Conservation (phyloP, 2,888 invertebrate species). For the Actias luna region DNA sequence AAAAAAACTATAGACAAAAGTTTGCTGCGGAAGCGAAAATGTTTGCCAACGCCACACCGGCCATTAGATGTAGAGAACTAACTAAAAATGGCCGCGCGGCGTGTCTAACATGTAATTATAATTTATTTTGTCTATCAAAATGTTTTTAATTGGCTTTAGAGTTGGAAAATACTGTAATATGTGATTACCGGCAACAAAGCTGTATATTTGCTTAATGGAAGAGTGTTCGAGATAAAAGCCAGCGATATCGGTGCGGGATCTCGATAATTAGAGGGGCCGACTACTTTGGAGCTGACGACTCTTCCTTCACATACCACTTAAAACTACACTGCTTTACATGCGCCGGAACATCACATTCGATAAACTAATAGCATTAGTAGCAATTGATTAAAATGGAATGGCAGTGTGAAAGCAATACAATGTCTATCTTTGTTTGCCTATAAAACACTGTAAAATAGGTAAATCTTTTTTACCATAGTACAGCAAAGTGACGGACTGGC, state of each 20-base stretch:
- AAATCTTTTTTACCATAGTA: too few species aligned
- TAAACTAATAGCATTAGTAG: slow-evolving; percentile 16
- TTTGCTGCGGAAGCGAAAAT: slow-evolving; percentile 60
- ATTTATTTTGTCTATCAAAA: slow-evolving; percentile 78
- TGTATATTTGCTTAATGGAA: slow-evolving; percentile 82
- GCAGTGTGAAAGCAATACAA: background rate
- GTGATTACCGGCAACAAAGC: slow-evolving; percentile 72
- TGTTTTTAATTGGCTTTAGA: slow-evolving; percentile 77
- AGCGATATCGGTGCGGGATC: slow-evolving; percentile 72
- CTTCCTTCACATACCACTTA: slow-evolving; percentile 74
- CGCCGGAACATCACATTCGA: slow-evolving; percentile 18
- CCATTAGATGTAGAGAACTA: slow-evolving; percentile 57
- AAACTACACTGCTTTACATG: slow-evolving; percentile 61
- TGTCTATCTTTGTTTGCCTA: too few species aligned
- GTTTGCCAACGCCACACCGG: slow-evolving; percentile 60
- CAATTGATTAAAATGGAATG: background rate
- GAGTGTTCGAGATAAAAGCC: slow-evolving; percentile 77
- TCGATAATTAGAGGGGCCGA: slow-evolving; percentile 71
- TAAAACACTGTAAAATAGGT: too few species aligned
- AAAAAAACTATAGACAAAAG: slow-evolving; percentile 50
- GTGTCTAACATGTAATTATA: slow-evolving; percentile 57
- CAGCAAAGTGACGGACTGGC: too few species aligned
- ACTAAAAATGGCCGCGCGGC: slow-evolving; percentile 52
- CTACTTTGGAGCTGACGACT: slow-evolving; percentile 36
- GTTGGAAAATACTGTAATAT: slow-evolving; percentile 73